These are phyloP conservation scores for Drosophila carrolli DNA, from an alignment of 1,140 invertebrate genomes.

Conservation along the genomic window DNA sequence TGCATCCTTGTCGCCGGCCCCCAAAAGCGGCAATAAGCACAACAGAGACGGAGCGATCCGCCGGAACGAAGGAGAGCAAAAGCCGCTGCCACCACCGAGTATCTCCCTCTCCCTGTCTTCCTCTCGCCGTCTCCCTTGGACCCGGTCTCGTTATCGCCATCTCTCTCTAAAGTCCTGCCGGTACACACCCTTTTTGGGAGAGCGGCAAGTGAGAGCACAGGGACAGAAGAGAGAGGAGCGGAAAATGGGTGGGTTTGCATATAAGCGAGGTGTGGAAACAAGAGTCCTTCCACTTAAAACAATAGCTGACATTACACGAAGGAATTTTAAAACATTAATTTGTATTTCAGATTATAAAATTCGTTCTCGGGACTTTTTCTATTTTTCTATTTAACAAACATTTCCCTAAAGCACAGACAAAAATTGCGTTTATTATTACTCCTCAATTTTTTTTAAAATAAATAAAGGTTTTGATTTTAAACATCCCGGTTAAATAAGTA, in stretches of 20 bases:
- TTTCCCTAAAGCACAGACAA: too few relatives aligned
- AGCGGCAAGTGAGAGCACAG: constrained; percentile 7
- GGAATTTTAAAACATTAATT: neutral
- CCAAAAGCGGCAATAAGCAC: constrained; percentile 6
- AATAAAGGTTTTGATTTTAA: too few relatives aligned
- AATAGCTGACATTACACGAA: neutral
- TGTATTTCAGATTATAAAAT: too few relatives aligned
- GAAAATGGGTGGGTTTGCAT: neutral
- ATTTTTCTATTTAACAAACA: too few relatives aligned
- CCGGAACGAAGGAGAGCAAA: constrained; percentile 4
- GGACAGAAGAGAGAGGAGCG: constrained; percentile 1
- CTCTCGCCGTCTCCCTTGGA: neutral
- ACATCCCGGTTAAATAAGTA: too few relatives aligned
- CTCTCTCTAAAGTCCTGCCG: constrained; percentile 24
- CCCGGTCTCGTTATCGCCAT: neutral
- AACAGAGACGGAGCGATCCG: constrained; percentile 27
- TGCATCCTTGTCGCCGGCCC: constrained; percentile 49
- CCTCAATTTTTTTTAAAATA: too few relatives aligned
- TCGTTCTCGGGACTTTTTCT: too few relatives aligned
- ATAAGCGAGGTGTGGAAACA: neutral
- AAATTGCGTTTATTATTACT: too few relatives aligned
- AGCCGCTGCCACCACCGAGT: constrained; percentile 30
- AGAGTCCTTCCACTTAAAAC: constrained; percentile 9
- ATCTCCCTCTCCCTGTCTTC: constrained; percentile 11
- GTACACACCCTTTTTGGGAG: constrained; percentile 69